Percentiles rank a stretch among this genome's conserved stretches.
phyloP scores from a whole-genome alignment of 1,140 invertebrate species.

The Homarus americanus region DNA sequence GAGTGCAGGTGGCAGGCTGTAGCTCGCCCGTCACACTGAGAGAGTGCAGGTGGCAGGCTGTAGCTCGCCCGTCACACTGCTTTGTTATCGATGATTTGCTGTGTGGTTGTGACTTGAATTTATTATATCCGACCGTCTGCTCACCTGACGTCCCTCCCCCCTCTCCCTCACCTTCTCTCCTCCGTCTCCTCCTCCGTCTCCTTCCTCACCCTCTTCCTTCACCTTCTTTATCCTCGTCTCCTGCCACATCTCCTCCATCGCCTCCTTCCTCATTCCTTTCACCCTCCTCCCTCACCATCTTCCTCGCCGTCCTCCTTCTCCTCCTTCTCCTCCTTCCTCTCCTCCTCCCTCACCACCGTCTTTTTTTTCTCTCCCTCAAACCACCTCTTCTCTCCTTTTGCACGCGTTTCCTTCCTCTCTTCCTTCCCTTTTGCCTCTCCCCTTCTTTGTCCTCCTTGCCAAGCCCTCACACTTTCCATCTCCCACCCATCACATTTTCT shows the following conservation, averaged over 20 bases:
- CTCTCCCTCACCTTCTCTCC: neutral
- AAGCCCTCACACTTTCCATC: neutral
- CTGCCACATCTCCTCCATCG: neutral
- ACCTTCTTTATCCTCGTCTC: neutral
- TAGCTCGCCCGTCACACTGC: neutral
- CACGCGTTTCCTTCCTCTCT: neutral
- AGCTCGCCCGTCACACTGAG: neutral
- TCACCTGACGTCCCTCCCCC: neutral
- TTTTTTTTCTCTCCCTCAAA: neutral
- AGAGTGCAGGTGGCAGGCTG: neutral
- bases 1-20: neutral
- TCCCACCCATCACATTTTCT: neutral
- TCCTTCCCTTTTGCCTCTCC: too few relatives aligned
- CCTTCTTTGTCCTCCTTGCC: too few relatives aligned
- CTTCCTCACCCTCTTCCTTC: neutral
- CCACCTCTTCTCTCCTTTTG: neutral
- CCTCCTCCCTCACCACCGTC: neutral
- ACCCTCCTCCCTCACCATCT: neutral
- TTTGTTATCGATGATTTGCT: constrained; percentile 16
- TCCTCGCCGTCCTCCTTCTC: neutral
- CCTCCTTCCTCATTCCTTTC: neutral
- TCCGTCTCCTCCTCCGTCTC: neutral
- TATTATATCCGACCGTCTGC: neutral
- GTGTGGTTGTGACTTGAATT: neutral
- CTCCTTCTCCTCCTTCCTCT: neutral